Base-by-base conservation (phyloP, 2,797 vertebrate genomes). In the Chelon auratus region DNA sequence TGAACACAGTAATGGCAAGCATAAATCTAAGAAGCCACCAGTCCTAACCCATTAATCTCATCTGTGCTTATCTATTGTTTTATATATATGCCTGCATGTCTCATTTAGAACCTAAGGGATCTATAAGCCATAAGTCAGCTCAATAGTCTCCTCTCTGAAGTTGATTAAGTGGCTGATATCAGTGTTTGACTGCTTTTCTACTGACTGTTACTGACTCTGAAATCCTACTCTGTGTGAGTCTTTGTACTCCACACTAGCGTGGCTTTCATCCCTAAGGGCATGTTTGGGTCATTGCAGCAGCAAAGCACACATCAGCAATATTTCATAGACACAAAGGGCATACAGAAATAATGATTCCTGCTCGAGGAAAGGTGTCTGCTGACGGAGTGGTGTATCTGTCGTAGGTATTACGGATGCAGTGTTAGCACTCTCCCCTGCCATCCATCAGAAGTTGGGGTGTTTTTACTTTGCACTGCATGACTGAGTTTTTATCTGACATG, bases 161-260 rank as follows among this genome's bases (percentile, higher is more conserved):
- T 37, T 58, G 68, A 70, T 50, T 51, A 0, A 72, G 24, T 70
- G 24, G 15, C n/a, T 13, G n/a, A 5, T 48, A n/a, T 66, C 40
- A 43, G 11, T n/a, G n/a, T 70, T 54, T 52, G 36, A 10, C 14
- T 48, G 18, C 42, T 20, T 47, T 47, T 62, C 26, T n/a, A 26
- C 37, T n/a, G 26, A 43, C 20, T 15, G 33, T 55, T 58, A 55
- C 56, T 55, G 37, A 22, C n/a, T 68, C 0, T 65, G 45, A 77
- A 47, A 53, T 52, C 60, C 12, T 43, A 3, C 33, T 55, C 5
- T 60, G 12, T 12, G 10, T 43, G 1, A 37, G 18, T 50, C 9
- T 45, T 37, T 64, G 26, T 73, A 60, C 24, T 58, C 26, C 1
- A 71, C 55, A 77, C 68, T 62, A 37, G 48, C 68, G 17, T 53